These are phyloP conservation scores for Druceiella hillmani DNA, from an alignment of 2,888 invertebrate genomes.

Conservation along the genomic window DNA sequence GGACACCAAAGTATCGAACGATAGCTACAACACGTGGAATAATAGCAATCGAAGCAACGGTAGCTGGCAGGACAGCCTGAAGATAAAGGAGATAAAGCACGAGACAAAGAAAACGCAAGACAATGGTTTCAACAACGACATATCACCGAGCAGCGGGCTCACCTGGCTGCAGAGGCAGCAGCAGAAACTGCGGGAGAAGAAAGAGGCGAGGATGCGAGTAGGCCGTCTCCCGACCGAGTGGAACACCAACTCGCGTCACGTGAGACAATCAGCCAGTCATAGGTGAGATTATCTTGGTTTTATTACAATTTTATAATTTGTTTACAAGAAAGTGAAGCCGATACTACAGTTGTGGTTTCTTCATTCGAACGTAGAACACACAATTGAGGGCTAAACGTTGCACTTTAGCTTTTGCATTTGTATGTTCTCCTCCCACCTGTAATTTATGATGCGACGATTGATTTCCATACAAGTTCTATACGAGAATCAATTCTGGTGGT, in stretches of 20 bases:
- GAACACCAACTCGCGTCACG: constrained; percentile 43
- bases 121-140: too few relatives aligned
- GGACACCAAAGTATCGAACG: too few relatives aligned
- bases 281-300: constrained; percentile 36
- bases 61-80: constrained; percentile 39
- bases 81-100: constrained; percentile 32
- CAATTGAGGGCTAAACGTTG: too few relatives aligned
- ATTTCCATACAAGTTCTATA: too few relatives aligned
- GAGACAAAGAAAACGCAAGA: constrained; percentile 39
- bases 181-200: constrained; percentile 70
- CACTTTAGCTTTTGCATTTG: too few relatives aligned
- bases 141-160: constrained; percentile 52
- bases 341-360: too few relatives aligned
- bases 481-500: too few relatives aligned
- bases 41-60: constrained; percentile 40
- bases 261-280: constrained; percentile 48
- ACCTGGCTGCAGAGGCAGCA: constrained; percentile 83
- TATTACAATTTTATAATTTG: too few relatives aligned
- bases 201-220: constrained; percentile 67
- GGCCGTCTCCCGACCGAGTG: constrained; percentile 67
- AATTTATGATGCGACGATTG: too few relatives aligned
- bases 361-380: too few relatives aligned
- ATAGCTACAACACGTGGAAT: constrained; percentile 31
- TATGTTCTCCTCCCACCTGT: too few relatives aligned
- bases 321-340: too few relatives aligned